Evolutionary conservation across 2,113 vertebrate species (phyloP).

Genomic region (Heterocephalus glaber): DNA sequence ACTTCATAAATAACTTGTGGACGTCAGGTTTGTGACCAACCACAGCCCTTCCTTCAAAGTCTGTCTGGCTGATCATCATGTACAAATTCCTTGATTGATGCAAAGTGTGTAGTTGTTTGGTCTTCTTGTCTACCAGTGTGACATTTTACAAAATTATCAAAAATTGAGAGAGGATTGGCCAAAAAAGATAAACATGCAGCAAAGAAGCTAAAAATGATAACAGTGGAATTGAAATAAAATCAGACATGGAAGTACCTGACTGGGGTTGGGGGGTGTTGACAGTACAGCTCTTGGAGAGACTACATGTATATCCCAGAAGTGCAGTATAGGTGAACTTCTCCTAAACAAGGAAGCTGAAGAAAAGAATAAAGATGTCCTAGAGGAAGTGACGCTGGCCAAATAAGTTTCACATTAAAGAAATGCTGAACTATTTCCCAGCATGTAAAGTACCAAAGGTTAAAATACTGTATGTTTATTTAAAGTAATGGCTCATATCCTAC

Average conservation of each 20-base stretch:
- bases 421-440: neutral
- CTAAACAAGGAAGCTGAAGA: no score
- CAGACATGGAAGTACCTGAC: neutral
- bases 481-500: neutral
- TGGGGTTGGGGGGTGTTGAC: rapidly evolving
- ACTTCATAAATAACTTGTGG: neutral
- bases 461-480: neutral
- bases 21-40: neutral
- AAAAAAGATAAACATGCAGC: neutral
- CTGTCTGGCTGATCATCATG: neutral
- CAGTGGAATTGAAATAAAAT: neutral
- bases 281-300: no score
- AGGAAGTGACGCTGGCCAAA: neutral
- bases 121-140: neutral
- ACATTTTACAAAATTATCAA: neutral
- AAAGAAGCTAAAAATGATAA: neutral
- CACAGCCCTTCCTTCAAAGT: neutral
- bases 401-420: neutral
- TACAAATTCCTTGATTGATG: rapidly evolving
- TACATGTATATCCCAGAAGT: rapidly evolving
- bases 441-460: neutral
- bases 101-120: neutral
- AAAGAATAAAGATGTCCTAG: neutral
- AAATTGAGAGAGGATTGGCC: neutral
- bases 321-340: no score